phyloP scores from a whole-genome alignment of 2,888 invertebrate species.

The Mactromeris polynyma region DNA sequence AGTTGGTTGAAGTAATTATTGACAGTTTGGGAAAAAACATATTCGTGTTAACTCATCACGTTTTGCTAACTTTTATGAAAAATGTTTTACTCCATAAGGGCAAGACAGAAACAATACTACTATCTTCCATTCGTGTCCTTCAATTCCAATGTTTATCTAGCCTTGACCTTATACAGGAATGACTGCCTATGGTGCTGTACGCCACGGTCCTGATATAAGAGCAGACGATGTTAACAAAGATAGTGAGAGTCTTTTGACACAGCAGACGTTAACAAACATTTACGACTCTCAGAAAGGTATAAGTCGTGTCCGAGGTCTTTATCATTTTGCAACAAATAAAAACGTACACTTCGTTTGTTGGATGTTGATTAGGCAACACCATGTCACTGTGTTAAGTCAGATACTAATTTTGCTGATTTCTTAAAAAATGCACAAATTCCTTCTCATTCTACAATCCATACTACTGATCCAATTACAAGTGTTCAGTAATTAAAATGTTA shows the following conservation, averaged over 20 bases:
- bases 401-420: too few relatives aligned
- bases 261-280: constrained; percentile 86
- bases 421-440: too few relatives aligned
- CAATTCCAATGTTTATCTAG: not conserved
- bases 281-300: constrained; percentile 84
- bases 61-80: not conserved
- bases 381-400: too few relatives aligned
- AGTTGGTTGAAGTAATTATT: too few relatives aligned
- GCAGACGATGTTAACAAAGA: constrained; percentile 81
- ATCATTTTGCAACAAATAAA: not conserved
- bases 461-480: too few relatives aligned
- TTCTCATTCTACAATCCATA: too few relatives aligned
- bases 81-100: not conserved
- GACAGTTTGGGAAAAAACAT: not conserved
- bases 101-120: not conserved
- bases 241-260: constrained; percentile 80
- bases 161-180: constrained; percentile 26
- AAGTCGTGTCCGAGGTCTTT: not conserved
- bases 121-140: not conserved
- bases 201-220: constrained; percentile 85
- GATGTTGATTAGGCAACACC: too few relatives aligned
- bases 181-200: constrained; percentile 73
- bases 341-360: too few relatives aligned
- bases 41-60: not conserved
- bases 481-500: too few relatives aligned